Base-by-base conservation (phyloP, 2,888 invertebrate species). In the Xestia sexstrigata region DNA sequence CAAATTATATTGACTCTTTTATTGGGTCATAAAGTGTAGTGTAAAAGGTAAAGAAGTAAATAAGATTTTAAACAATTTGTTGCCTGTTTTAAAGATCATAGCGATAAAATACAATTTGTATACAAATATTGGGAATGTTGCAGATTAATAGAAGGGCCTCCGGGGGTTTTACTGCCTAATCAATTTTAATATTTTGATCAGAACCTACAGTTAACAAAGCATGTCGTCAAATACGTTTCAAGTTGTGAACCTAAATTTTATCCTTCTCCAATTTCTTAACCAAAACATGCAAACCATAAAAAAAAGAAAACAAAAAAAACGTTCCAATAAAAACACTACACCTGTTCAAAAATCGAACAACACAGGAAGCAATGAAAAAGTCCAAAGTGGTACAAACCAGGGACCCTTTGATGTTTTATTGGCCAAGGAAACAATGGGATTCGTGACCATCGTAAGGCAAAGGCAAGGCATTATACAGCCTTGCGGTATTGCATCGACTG, bases 331-430 rank as follows among this genome's bases (percentile, higher is more conserved):
- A 86, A 86, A 74, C 45, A 66, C 83, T 26, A 73, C 83, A 86
- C 84, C 74, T 76, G 81, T 79, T 75, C 55, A 80, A 82, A 87
- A 84, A 82, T 79, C 72, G 70, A 83, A 83, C 66, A 74, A 84
- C 72, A 83, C 77, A 85, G 89, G 87, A 87, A 87, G 84, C 87
- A 86, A 86, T 84, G 77, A 87, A 88, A 86, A 79, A 84, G 88
- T 66, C 79, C 84, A 65, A 81, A 87, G 87, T 78, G 87, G 88
- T 77, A 74, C 77, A 81, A 71, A 90, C 69, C 87, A 81, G 77
- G 74, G 82, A 74, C 78, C 79, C 90, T 93, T 92, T 93, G 92
- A 93, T 90, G 93, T 93, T 93, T 91, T 92, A 92, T 91, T 90
- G 91, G 88, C 77, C 73, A 76, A 84, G 89, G 84, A 89, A 92